A percentile compares a stretch with the other conserved stretches of the same genome.
phyloP scores from a whole-genome alignment of 1,140 invertebrate species.

The Apolygus lucorum region DNA sequence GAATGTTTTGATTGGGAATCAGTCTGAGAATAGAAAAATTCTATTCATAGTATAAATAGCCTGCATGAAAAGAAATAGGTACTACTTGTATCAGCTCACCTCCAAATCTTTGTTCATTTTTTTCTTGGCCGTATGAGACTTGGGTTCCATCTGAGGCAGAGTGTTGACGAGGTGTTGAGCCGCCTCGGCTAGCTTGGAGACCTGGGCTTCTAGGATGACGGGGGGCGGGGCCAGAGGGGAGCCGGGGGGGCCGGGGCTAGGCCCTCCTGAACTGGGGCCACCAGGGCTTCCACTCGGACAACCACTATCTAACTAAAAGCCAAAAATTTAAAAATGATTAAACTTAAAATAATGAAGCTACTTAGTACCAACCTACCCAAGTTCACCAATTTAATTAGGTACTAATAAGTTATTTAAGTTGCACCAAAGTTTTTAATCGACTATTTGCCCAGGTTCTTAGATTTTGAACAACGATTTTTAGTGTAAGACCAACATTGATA shows the following conservation, averaged over 20 bases:
- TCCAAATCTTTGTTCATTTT: slow-evolving; percentile 81
- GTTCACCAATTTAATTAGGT: too few relatives aligned
- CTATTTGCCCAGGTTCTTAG: too few relatives aligned
- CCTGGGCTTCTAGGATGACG: slow-evolving; percentile 70
- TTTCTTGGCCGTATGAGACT: slow-evolving; percentile 83
- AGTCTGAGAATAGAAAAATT: too few relatives aligned
- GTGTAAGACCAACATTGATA: too few relatives aligned
- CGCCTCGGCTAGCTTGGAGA: slow-evolving; percentile 69
- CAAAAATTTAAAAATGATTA: neutral
- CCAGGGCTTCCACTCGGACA: slow-evolving; percentile 32
- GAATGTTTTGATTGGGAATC: too few relatives aligned
- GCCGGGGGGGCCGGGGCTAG: slow-evolving; percentile 36
- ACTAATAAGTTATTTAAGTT: neutral
- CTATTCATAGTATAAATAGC: too few relatives aligned
- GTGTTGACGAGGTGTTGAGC: slow-evolving; percentile 73
- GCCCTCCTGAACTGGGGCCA: slow-evolving; percentile 27
- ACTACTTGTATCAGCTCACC: too few relatives aligned
- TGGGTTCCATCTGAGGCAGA: slow-evolving; percentile 76
- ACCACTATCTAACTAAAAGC: slow-evolving; percentile 36
- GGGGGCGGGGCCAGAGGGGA: slow-evolving; percentile 60
- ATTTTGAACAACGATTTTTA: too few relatives aligned
- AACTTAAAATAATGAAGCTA: too few relatives aligned
- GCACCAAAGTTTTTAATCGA: too few relatives aligned
- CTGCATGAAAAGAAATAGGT: too few relatives aligned
- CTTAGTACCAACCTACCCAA: too few relatives aligned